Evolutionary conservation across 2,113 vertebrate species (phyloP), one percentile per base, ranked within the genome.

Genomic region (Cinclus cinclus): DNA sequence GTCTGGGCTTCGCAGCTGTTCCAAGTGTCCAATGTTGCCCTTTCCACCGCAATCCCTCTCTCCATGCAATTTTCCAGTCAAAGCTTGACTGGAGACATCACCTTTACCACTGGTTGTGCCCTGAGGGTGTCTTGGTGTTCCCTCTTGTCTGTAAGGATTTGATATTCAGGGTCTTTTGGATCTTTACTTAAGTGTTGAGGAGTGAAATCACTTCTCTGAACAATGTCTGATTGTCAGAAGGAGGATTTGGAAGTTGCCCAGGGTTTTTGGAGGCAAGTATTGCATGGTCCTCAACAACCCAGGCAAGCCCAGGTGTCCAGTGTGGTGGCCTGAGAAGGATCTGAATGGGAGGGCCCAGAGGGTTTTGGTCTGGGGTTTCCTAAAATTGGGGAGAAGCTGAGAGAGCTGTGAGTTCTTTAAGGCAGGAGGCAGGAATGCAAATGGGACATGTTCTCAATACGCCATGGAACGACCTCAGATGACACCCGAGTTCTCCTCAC

Each of bases 51-150:
- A 9, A 41, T 59, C 35, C 53, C 11, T n/a, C 44, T 69, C n/a
- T 58, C n/a, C 42, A 22, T 1, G 1, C n/a, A 14, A 11, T 68
- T 33, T 27, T 47, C 4, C 42, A 6, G 8, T 8, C 28, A 33
- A 49, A 81, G 28, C 42, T 18, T 17, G 8, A 21, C 28, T 49
- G 53, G 23, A 58, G n/a, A 14, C 5, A 11, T 49, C 3, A 0
- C 28, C 52, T 39, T 58, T 6, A 4, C 17, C 42, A 39, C 1
- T 3, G 10, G 9, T 25, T 1, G 0, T 21, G 10, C 11, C 17
- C 78, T 17, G n/a, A 17, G 18, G 4, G 22, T 27, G n/a, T 14
- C 53, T 39, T 17, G 13, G 23, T 47, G 15, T 15, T 15, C 9
- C 11, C 11, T n/a, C 14, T 49, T 69, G 4, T 23, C 52, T 22